These are phyloP conservation scores for Acronicta alni DNA, from an alignment of 2,888 invertebrate species.

Conservation along the genomic window DNA sequence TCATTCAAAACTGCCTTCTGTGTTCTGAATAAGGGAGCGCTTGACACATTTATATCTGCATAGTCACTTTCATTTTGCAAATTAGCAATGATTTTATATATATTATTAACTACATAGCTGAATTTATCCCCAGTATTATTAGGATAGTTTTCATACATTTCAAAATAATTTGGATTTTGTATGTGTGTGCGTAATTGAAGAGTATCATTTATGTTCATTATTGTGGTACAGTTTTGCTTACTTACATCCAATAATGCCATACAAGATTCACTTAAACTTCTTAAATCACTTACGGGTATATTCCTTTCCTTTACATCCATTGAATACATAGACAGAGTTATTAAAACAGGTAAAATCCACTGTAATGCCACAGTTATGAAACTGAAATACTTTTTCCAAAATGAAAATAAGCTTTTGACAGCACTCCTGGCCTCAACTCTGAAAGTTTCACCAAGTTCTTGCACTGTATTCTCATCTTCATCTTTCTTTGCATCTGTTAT, in stretches of 20 bases:
- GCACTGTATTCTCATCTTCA: slow-evolving; percentile 73
- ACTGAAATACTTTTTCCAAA: slow-evolving; percentile 75
- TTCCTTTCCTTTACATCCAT: slow-evolving; percentile 72
- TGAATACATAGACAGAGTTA: slow-evolving; percentile 78
- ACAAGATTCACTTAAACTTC: slow-evolving; percentile 68
- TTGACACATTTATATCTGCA: slow-evolving; percentile 64
- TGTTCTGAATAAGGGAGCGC: slow-evolving; percentile 61
- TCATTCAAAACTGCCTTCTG: slow-evolving; percentile 61
- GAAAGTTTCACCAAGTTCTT: slow-evolving; percentile 60
- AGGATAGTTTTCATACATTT: slow-evolving; percentile 66
- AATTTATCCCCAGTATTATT: slow-evolving; percentile 62
- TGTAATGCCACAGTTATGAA: slow-evolving; percentile 74
- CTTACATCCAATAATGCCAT: slow-evolving; percentile 73
- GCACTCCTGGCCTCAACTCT: slow-evolving; percentile 36
- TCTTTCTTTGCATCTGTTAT: slow-evolving; percentile 67
- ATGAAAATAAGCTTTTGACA: slow-evolving; percentile 51
- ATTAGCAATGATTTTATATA: slow-evolving; percentile 73
- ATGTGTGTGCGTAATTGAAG: slow-evolving; percentile 66
- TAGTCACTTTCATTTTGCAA: slow-evolving; percentile 67
- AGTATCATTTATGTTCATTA: slow-evolving; percentile 55
- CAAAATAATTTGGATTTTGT: slow-evolving; percentile 68
- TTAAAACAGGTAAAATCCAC: slow-evolving; percentile 78
- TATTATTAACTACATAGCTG: slow-evolving; percentile 71
- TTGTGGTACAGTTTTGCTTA: slow-evolving; percentile 65
- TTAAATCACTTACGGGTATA: slow-evolving; percentile 57